Evolutionary conservation across 2,113 vertebrate genomes (phyloP).

Genomic region (Mastomys coucha): DNA sequence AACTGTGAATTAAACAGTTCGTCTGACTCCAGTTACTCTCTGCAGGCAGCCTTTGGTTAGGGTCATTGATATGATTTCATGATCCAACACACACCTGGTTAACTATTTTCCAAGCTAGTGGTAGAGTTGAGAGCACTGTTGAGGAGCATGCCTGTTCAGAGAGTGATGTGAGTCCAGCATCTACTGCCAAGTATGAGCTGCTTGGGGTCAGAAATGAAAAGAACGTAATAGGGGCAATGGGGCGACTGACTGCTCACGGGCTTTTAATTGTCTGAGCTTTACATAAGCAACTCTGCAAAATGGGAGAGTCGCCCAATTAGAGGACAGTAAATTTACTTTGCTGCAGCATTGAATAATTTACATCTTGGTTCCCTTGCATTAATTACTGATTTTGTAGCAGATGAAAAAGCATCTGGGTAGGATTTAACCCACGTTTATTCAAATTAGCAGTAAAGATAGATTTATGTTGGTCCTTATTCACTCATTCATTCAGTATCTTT

Average conservation of each 20-base stretch:
- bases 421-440: conserved; percentile 74
- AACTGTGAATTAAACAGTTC: not conserved
- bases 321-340: conserved; percentile 79
- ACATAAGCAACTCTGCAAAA: conserved; percentile 72
- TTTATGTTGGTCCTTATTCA: conserved; percentile 52
- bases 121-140: conserved; percentile 28
- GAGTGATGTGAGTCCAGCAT: not conserved
- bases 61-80: not conserved
- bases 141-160: conserved; percentile 42
- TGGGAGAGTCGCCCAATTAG: conserved; percentile 71
- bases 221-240: conserved; percentile 41
- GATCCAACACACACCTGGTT: not conserved
- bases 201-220: conserved; percentile 30
- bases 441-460: conserved; percentile 63
- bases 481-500: conserved; percentile 47
- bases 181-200: conserved; percentile 48
- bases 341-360: conserved; percentile 77
- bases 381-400: conserved; percentile 71
- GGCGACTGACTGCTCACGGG: conserved; percentile 17
- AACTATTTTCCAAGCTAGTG: not conserved
- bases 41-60: conserved; percentile 44
- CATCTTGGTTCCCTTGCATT: conserved; percentile 68
- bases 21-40: not conserved
- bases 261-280: conserved; percentile 80
- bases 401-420: conserved; percentile 73